Evolutionary conservation across 1,140 invertebrate genomes (phyloP).

Genomic region (Ceratosolen solmsi): DNA sequence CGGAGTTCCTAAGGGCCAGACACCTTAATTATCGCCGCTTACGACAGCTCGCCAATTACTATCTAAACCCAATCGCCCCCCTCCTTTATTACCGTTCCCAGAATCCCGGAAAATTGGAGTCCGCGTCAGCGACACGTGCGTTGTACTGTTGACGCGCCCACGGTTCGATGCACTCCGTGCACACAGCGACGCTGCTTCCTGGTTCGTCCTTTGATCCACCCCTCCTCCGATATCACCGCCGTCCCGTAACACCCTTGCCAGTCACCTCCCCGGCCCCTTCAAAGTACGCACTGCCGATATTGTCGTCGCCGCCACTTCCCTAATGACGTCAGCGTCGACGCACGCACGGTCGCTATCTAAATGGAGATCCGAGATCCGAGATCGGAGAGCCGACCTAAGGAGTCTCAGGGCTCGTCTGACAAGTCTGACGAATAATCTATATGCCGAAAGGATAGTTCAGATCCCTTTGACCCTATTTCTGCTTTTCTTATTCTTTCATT

Average conservation of each 20-base stretch:
- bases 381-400: no score
- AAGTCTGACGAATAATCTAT: neutral
- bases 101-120: neutral
- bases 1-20: no score
- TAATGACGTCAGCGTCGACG: conserved; percentile 20
- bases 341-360: neutral
- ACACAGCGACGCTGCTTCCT: neutral
- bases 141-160: neutral
- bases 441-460: neutral
- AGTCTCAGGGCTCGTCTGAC: neutral
- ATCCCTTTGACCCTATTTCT: neutral
- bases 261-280: no score
- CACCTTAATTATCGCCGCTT: no score
- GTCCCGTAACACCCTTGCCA: no score
- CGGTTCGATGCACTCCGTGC: neutral
- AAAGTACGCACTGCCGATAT: no score
- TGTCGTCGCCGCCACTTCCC: no score
- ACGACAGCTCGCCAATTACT: no score
- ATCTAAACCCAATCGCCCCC: no score
- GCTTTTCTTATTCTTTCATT: neutral
- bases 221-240: no score
- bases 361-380: neutral
- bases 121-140: neutral
- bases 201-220: no score
- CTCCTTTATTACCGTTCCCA: neutral